phyloP scores from a whole-genome alignment of 2,888 invertebrate genomes.

The Lordiphosa andalusiaca region DNA sequence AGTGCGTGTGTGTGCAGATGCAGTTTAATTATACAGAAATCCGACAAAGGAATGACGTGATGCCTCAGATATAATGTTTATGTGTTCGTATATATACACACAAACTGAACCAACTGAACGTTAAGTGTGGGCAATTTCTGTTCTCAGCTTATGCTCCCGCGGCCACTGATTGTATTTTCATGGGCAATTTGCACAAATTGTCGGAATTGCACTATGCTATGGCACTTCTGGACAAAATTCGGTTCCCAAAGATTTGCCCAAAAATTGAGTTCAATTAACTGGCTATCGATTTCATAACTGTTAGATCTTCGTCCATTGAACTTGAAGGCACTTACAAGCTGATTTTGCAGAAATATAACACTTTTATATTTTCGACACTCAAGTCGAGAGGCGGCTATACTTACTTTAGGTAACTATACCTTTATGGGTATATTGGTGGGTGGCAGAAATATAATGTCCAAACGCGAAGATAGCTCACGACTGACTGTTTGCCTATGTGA shows the following conservation, averaged over 20 bases:
- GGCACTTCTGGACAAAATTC: background rate
- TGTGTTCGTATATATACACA: conserved; percentile 12
- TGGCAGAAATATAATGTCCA: conserved; percentile 27
- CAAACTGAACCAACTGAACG: too few relatives aligned
- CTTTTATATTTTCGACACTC: background rate
- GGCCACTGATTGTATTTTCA: background rate
- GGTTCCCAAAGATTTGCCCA: background rate
- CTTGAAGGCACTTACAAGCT: conserved; percentile 35
- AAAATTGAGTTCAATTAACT: conserved; percentile 59
- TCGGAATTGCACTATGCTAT: conserved; percentile 37
- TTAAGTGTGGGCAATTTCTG: background rate
- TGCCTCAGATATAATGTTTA: conserved; percentile 46
- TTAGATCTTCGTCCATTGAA: conserved; percentile 41
- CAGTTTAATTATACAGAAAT: conserved; percentile 63
- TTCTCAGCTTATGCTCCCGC: too few relatives aligned
- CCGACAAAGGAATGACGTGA: conserved; percentile 64
- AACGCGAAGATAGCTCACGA: conserved; percentile 44
- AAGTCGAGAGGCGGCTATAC: conserved; percentile 3
- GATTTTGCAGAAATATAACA: conserved; percentile 33
- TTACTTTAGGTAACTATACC: conserved; percentile 16
- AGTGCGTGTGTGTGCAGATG: conserved; percentile 19
- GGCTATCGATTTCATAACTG: conserved; percentile 12
- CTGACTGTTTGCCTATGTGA: conserved; percentile 38
- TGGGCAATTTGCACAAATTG: conserved; percentile 24
- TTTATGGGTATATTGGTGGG: background rate